A percentile compares a stretch with the other conserved stretches of the same genome.
phyloP scores from a whole-genome alignment of 2,888 invertebrate species.

The Cerceris rybyensis region DNA sequence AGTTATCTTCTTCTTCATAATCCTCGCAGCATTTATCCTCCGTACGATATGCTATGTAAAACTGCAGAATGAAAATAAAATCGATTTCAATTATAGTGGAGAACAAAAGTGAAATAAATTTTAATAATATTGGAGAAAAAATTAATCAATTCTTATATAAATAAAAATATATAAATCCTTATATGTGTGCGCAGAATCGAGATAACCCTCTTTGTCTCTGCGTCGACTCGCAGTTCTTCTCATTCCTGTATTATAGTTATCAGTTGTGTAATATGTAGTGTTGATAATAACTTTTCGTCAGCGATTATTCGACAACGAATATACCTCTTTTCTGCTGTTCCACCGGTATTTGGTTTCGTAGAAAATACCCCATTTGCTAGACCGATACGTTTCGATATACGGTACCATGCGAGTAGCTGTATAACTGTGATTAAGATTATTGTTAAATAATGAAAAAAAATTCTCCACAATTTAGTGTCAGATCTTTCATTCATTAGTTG shows the following conservation, averaged over 20 bases:
- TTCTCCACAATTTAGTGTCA: not conserved
- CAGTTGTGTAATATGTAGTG: too few species aligned
- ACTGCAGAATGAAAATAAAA: slow-evolving; percentile 21
- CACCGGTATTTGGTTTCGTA: slow-evolving; percentile 31
- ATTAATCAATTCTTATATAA: too few species aligned
- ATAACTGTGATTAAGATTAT: slow-evolving; percentile 20
- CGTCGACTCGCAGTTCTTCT: too few species aligned
- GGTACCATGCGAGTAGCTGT: not conserved
- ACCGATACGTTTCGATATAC: slow-evolving; percentile 39
- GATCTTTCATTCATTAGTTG: not conserved
- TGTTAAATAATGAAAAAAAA: not conserved
- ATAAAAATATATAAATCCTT: too few species aligned
- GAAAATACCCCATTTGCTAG: slow-evolving; percentile 44
- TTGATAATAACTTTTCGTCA: too few species aligned
- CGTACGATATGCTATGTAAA: not conserved
- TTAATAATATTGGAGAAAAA: not conserved
- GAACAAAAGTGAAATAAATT: not conserved
- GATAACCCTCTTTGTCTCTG: too few species aligned
- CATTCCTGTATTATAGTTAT: too few species aligned
- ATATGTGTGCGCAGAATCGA: too few species aligned
- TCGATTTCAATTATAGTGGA: not conserved
- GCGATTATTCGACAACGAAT: too few species aligned
- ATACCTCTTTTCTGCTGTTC: slow-evolving; percentile 49
- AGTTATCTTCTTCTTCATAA: not conserved
- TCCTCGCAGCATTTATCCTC: slow-evolving; percentile 9